Evolutionary conservation across 1,140 invertebrate genomes (phyloP).

Genomic region (Coenobita brevimanus): DNA sequence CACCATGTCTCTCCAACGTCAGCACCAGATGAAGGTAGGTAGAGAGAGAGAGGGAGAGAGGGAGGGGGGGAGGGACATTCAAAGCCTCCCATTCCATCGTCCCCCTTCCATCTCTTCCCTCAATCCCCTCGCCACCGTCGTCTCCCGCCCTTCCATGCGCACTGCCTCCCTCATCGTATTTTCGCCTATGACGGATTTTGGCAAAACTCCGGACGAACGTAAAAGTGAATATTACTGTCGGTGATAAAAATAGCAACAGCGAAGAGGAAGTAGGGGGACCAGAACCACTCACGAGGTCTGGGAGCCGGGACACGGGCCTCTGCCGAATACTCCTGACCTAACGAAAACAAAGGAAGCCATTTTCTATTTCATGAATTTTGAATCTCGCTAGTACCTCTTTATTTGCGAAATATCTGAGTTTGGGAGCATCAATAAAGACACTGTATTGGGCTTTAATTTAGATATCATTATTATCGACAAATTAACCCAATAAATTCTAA

Average conservation of each 20-base stretch:
- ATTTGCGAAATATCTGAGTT: too few relatives aligned
- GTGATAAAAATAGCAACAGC: conserved; percentile 33
- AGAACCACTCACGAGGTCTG: background rate
- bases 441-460: too few relatives aligned
- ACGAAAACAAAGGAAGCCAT: too few relatives aligned
- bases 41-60: background rate
- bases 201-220: conserved; percentile 40
- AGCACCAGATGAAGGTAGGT: conserved; percentile 46
- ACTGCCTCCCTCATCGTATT: background rate
- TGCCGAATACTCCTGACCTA: too few relatives aligned
- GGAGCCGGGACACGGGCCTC: too few relatives aligned
- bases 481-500: too few relatives aligned
- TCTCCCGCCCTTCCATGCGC: background rate
- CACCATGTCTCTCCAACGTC: conserved; percentile 50
- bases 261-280: background rate
- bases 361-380: too few relatives aligned
- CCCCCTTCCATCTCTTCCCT: background rate
- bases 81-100: background rate
- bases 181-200: conserved; percentile 49
- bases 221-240: conserved; percentile 19
- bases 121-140: background rate
- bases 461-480: too few relatives aligned
- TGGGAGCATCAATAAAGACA: too few relatives aligned
- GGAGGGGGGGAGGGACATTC: background rate
- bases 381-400: too few relatives aligned